Evolutionary conservation across 2,888 invertebrate genomes (phyloP).

Genomic region (Podabrus alpinus): DNA sequence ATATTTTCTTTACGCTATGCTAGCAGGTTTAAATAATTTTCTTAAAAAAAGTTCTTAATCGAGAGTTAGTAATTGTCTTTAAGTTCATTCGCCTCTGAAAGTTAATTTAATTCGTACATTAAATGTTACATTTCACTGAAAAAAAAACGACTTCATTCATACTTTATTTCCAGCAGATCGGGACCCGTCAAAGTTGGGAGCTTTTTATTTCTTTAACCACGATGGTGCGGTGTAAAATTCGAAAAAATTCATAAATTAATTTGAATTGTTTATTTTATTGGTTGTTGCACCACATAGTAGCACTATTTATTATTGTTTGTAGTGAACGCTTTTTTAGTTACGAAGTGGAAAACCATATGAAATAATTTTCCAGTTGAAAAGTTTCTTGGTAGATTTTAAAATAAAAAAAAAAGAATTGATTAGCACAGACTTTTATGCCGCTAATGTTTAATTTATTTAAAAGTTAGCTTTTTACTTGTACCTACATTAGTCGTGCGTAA

Average conservation of each 20-base stretch:
- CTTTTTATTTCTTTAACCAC: background rate
- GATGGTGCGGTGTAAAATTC: background rate
- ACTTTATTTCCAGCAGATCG: background rate
- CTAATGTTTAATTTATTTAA: background rate
- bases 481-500: background rate
- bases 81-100: constrained; percentile 28
- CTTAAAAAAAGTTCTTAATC: constrained; percentile 26
- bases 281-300: background rate
- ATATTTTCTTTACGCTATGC: constrained; percentile 23
- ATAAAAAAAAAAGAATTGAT: background rate
- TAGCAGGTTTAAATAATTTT: constrained; percentile 22
- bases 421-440: background rate
- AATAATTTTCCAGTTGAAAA: background rate
- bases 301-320: background rate
- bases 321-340: background rate
- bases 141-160: background rate
- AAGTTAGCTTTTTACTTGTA: background rate
- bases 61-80: constrained; percentile 26
- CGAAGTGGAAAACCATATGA: background rate
- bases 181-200: background rate
- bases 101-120: constrained; percentile 20
- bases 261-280: background rate
- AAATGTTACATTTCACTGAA: background rate
- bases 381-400: background rate
- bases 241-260: background rate